Evolutionary conservation across 1,140 invertebrate species (phyloP).

Genomic region (Ectropis grisescens): DNA sequence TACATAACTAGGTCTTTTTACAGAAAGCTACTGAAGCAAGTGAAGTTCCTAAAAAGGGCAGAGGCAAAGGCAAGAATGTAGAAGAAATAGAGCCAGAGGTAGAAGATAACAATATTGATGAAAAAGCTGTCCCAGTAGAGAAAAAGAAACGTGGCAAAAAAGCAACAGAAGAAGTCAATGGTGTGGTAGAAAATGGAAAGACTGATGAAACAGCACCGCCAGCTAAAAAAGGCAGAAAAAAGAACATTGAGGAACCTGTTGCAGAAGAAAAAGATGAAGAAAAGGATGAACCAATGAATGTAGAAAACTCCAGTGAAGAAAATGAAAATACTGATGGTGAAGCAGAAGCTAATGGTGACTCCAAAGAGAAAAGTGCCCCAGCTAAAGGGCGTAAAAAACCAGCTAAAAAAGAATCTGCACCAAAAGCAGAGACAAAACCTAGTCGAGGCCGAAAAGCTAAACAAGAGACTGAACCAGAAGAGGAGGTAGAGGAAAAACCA

Average conservation of each 20-base stretch:
- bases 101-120: conserved; percentile 20
- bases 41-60: conserved; percentile 47
- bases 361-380: conserved; percentile 4
- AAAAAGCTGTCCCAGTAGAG: conserved; percentile 34
- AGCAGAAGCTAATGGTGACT: conserved; percentile 13
- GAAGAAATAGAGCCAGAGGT: conserved; percentile 22
- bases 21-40: conserved; percentile 50
- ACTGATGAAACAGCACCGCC: conserved; percentile 24
- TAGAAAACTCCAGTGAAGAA: conserved; percentile 32
- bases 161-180: conserved; percentile 23
- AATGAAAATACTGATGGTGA: conserved; percentile 32
- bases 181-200: conserved; percentile 21
- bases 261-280: conserved; percentile 31
- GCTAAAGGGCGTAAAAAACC: conserved; percentile 37
- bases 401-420: conserved; percentile 33
- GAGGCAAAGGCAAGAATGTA: conserved; percentile 41
- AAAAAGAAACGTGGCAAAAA: conserved; percentile 48
- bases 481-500: conserved; percentile 31
- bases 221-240: conserved; percentile 44
- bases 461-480: conserved; percentile 18
- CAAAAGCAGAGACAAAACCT: conserved; percentile 24
- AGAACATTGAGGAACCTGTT: conserved; percentile 22
- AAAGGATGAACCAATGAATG: conserved; percentile 17
- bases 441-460: conserved; percentile 33
- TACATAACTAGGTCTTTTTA: too few species aligned